Percentiles rank a stretch among this genome's conserved stretches.
These are phyloP conservation scores for Camponotus pennsylvanicus DNA, from an alignment of 1,140 invertebrate genomes.

Conservation along the genomic window DNA sequence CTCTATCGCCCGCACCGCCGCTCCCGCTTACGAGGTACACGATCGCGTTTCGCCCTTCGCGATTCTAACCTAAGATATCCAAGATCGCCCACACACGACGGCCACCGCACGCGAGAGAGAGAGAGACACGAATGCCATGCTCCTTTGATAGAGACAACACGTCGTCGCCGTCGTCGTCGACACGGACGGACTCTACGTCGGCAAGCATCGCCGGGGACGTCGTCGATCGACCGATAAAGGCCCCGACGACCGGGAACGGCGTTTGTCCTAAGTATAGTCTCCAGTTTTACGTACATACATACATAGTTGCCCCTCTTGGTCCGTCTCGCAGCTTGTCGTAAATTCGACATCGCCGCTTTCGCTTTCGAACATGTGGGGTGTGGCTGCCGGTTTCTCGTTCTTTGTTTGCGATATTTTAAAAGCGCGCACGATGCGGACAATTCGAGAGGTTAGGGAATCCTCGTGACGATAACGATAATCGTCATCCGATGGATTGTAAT, in stretches of 20 bases:
- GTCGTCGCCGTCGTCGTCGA: conserved; percentile 57
- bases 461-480: conserved; percentile 18
- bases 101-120: conserved; percentile 51
- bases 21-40: neutral
- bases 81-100: conserved; percentile 34
- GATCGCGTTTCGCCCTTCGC: conserved; percentile 1
- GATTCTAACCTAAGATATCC: conserved; percentile 40
- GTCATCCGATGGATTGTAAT: neutral
- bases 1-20: conserved; percentile 12
- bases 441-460: conserved; percentile 64
- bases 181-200: neutral
- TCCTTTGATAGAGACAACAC: conserved; percentile 72
- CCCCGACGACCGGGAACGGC: conserved; percentile 59
- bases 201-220: neutral
- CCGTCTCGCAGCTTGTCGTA: neutral
- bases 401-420: conserved; percentile 42
- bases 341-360: conserved; percentile 21
- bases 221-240: conserved; percentile 49
- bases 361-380: conserved; percentile 64
- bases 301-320: neutral
- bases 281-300: conserved; percentile 27
- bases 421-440: neutral
- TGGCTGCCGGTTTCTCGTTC: conserved; percentile 64
- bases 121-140: conserved; percentile 55
- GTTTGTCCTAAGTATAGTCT: conserved; percentile 70